phyloP scores from a whole-genome alignment of 2,888 invertebrate species.

The Cataglyphis livida region DNA sequence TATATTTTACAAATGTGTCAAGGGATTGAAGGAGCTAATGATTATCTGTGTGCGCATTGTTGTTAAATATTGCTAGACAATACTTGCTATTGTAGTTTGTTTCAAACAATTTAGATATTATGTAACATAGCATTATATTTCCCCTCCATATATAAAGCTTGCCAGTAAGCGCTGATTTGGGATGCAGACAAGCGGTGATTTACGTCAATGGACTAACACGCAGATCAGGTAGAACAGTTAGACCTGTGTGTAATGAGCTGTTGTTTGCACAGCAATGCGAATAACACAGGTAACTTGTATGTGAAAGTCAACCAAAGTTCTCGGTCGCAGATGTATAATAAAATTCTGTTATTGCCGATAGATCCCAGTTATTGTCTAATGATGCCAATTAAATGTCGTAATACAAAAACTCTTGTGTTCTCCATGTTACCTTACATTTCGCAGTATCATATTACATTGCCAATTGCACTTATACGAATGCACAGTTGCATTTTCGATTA shows the following conservation, averaged over 20 bases:
- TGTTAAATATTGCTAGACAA: constrained; percentile 38
- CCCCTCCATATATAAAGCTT: constrained; percentile 17
- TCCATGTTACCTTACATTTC: background rate
- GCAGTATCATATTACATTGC: background rate
- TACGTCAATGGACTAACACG: constrained; percentile 41
- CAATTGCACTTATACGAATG: background rate
- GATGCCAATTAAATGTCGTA: background rate
- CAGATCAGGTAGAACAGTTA: constrained; percentile 46
- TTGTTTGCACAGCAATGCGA: constrained; percentile 39
- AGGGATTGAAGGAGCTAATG: constrained; percentile 6
- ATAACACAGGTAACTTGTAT: constrained; percentile 29
- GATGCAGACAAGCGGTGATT: constrained; percentile 43
- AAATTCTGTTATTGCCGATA: constrained; percentile 27
- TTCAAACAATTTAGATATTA: constrained; percentile 35
- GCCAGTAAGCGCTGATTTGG: constrained; percentile 31
- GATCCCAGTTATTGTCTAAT: background rate
- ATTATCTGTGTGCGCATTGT: constrained; percentile 1
- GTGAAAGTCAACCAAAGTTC: background rate
- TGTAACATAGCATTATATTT: constrained; percentile 20
- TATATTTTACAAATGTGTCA: constrained; percentile 25
- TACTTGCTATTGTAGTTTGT: background rate
- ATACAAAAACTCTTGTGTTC: background rate
- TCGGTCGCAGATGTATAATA: constrained; percentile 4
- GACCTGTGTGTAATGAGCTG: constrained; percentile 18
- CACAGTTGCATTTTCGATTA: background rate